phyloP scores from a whole-genome alignment of 2,113 vertebrate species.

The Otus sunia region DNA sequence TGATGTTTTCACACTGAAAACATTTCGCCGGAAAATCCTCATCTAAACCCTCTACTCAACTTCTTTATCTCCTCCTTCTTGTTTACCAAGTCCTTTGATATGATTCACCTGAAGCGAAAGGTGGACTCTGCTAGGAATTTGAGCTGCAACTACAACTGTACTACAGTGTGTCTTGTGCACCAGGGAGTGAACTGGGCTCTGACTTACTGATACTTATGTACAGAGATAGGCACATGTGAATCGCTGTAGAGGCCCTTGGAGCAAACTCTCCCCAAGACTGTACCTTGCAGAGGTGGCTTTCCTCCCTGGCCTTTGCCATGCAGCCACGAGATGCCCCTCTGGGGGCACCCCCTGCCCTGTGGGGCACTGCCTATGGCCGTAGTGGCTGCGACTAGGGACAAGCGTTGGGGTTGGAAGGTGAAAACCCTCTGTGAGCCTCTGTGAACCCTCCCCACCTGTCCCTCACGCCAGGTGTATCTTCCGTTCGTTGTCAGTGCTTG shows the following conservation, averaged over 20 bases:
- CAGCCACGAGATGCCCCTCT: neutral
- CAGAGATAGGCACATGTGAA: fast-evolving
- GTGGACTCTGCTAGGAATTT: neutral
- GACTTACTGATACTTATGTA: neutral
- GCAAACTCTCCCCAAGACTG: neutral
- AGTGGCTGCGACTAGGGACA: neutral
- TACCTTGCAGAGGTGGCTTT: neutral
- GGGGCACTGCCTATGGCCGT: neutral
- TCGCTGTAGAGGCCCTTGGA: neutral
- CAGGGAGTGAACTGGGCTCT: neutral
- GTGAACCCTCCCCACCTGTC: conserved; percentile 1
- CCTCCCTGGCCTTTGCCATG: neutral
- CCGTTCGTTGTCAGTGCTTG: conserved; percentile 49
- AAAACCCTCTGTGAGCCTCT: neutral
- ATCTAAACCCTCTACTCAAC: neutral
- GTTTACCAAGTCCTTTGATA: conserved; percentile 32
- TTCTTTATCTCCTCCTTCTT: neutral
- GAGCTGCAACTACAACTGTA: neutral
- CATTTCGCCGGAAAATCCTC: neutral
- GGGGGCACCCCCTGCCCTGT: fast-evolving
- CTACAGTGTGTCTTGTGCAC: neutral
- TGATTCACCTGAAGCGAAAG: neutral
- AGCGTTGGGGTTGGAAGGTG: neutral
- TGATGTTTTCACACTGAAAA: neutral
- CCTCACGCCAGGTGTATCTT: conserved; percentile 42